A percentile compares a stretch with the other conserved stretches of the same genome.
Conservation (phyloP, 2,113 vertebrate genomes). For the Diadophis punctatus region DNA sequence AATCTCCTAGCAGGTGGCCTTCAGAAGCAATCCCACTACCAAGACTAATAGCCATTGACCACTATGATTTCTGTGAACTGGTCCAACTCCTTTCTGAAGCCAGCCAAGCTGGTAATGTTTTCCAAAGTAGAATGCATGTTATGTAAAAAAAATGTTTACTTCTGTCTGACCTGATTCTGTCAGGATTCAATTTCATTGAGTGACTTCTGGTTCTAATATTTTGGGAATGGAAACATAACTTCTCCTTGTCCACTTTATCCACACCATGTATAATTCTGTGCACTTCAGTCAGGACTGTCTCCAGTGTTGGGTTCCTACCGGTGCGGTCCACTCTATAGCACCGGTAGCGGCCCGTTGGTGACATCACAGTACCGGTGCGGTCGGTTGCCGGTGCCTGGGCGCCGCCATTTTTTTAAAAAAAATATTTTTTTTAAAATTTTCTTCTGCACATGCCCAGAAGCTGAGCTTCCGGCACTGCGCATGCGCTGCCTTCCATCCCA, state of each 20-base stretch:
- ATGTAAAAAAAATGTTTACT: neutral
- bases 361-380: too few relatives aligned
- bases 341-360: too few relatives aligned
- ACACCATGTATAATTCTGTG: neutral
- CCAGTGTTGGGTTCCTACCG: too few relatives aligned
- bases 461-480: too few relatives aligned
- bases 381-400: too few relatives aligned
- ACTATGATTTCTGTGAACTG: neutral
- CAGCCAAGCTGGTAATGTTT: neutral
- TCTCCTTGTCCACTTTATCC: neutral
- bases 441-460: too few relatives aligned
- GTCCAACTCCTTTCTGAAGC: neutral
- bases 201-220: neutral
- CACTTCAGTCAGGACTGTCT: neutral
- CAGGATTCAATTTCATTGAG: neutral
- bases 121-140: neutral
- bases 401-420: too few relatives aligned
- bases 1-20: neutral
- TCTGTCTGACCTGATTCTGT: neutral
- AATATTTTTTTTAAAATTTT: too few relatives aligned
- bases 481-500: too few relatives aligned
- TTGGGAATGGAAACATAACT: neutral
- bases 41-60: neutral
- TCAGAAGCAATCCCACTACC: neutral
- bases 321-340: too few relatives aligned